Percentiles rank a stretch among this genome's conserved stretches.
Conservation (phyloP, 2,113 vertebrate species). For the Petroica traversi region DNA sequence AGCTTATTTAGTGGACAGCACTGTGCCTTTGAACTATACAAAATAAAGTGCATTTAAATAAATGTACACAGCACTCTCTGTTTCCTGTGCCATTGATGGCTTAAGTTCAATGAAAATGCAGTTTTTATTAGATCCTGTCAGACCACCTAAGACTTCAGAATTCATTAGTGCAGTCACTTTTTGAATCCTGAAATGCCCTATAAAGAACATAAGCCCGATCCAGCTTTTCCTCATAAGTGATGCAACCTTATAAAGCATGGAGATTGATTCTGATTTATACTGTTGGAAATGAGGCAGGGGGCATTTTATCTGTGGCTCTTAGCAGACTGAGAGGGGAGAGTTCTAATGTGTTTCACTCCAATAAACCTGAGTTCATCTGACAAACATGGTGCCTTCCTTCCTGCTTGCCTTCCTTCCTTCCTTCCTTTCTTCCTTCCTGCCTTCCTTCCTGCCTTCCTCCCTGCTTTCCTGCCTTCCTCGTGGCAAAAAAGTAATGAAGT, state of each 20-base stretch:
- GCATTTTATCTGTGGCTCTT: background rate
- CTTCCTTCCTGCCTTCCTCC: background rate
- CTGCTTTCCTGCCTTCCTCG: background rate
- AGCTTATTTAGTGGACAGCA: background rate
- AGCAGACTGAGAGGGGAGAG: background rate
- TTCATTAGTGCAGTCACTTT: background rate
- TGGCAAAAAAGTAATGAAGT: background rate
- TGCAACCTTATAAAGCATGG: background rate
- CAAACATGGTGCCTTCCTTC: background rate
- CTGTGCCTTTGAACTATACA: background rate
- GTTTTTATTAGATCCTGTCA: background rate
- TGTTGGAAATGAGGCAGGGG: background rate
- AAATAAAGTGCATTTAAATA: background rate
- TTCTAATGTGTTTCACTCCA: background rate
- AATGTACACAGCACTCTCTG: background rate
- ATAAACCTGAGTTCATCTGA: background rate
- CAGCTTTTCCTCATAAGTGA: background rate
- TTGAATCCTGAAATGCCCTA: background rate
- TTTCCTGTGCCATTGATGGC: background rate
- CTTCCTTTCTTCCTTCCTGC: background rate
- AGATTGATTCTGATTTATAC: background rate
- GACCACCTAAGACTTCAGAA: background rate
- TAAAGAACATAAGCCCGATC: background rate
- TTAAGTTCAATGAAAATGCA: background rate
- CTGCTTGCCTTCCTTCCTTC: background rate